Percentiles rank a stretch among this genome's conserved stretches.
These are phyloP conservation scores for Colletes collaris DNA, from an alignment of 2,888 invertebrate genomes.

Conservation along the genomic window DNA sequence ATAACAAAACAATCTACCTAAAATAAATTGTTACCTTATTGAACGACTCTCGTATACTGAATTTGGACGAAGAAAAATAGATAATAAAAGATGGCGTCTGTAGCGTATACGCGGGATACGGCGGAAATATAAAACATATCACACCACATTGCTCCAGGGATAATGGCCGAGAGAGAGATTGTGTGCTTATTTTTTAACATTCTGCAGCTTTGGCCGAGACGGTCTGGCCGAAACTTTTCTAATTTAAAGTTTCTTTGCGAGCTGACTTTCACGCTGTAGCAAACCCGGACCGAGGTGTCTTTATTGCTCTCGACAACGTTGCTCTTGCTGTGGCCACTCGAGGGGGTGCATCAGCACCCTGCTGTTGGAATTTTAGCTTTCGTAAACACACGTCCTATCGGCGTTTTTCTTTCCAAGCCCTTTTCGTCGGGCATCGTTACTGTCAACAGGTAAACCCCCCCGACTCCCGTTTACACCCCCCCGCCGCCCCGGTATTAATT, in stretches of 20 bases:
- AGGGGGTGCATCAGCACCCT: constrained; percentile 13
- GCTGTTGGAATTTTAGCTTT: constrained; percentile 66
- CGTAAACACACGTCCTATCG: constrained; percentile 71
- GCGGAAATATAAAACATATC: constrained; percentile 42
- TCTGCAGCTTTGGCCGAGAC: constrained; percentile 72
- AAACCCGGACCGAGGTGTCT: constrained; percentile 76
- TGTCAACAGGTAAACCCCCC: constrained; percentile 66
- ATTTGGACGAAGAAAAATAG: neutral
- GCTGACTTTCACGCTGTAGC: constrained; percentile 77
- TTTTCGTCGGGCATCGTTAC: constrained; percentile 64
- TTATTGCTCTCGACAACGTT: constrained; percentile 81
- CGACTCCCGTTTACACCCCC: constrained; percentile 31
- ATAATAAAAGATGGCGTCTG: neutral
- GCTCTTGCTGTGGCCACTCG: constrained; percentile 66
- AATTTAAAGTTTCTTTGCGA: constrained; percentile 78
- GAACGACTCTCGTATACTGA: too few relatives aligned
- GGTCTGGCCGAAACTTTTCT: constrained; percentile 76
- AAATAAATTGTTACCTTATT: too few relatives aligned
- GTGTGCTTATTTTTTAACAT: constrained; percentile 71
- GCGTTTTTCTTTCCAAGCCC: constrained; percentile 67
- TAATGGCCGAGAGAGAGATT: constrained; percentile 46
- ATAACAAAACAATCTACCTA: too few relatives aligned
- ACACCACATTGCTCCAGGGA: constrained; percentile 19
- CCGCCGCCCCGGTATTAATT: constrained; percentile 52
- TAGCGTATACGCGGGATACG: constrained; percentile 2